Evolutionary conservation across 2,888 invertebrate species (phyloP), one percentile per base, ranked within the genome.

Genomic region (Nycteola revayana): DNA sequence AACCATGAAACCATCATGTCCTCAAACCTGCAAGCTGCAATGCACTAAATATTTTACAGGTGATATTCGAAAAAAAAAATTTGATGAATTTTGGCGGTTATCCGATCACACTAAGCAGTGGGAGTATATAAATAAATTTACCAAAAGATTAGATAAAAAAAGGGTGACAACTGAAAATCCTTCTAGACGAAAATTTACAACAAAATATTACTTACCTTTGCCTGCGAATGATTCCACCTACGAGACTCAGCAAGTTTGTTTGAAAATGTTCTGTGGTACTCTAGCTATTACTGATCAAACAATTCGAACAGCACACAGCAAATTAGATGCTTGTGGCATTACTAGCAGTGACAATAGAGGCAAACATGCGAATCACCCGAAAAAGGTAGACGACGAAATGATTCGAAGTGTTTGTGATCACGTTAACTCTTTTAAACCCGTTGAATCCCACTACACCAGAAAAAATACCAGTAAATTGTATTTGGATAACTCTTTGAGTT

Each of bases 391-490:
- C 9, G 7, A 11, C 3, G 32, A 27, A 7, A 33, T 42, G 37
- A 40, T 10, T 2, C 28, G 17, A 28, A 35, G 40, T 28, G 44
- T 41, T 9, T 31, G 27, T 20, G 35, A 41, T 34, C 44, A 44
- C 22, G 34, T 40, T 5, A 20, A 18, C 3, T 33, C 32, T 8
- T 45, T 41, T 18, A 29, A 40, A 11, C 44, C 35, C 7, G 30
- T 40, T 9, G 37, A 38, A 28, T 39, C 42, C 9, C 42, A 42
- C 7, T 42, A 45, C 9, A 38, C 33, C 0, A 41, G 45, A 20
- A 41, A 45, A 41, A 31, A 26, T 22, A 25, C 11, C 22, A 38
- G 30, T 22, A 46, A 45, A 36, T 26, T 43, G 23, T 48, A 48
- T 20, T 23, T 47, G 9, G 37, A 40, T 24, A 33, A 31, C 20